Evolutionary conservation across 37 sponge, comb jelly and placozoan species (phyloP), one percentile per base, ranked within the genome.

Genomic region (Ianthella basta): DNA sequence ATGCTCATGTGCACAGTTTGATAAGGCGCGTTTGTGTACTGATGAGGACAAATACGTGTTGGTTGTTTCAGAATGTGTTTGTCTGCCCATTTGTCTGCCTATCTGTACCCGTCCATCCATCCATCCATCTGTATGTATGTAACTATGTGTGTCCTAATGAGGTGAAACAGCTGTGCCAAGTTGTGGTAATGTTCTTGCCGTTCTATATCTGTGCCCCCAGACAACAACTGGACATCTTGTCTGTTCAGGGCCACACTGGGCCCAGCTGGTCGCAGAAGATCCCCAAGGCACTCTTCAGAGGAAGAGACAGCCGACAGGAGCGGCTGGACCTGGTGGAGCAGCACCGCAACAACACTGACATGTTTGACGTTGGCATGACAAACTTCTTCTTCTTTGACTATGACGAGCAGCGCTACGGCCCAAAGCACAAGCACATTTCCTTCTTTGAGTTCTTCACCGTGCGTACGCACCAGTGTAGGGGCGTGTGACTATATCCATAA

Each of bases 291-390:
- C 92, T 99, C 72, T 99, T 97, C 87, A 89, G 99, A 41, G 99
- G 99, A 4, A 77, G 99, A 37, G 99, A 99, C 88, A 95, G 96
- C 79, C 85, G 94, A 61, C 89, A 96, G 80, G 97, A 90, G 81
- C 59, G 99, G 27, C 88, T 99, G 85, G 97, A 99, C 70, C 84
- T 99, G 23, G 93, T 93, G 23, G 64, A 67, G 37, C 81, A 87
- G 67, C 87, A 92, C 82, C 83, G 86, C 56, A 85, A 81, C 29
- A 77, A 91, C 56, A 91, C 95, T 8, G 97, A 98, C 66, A 61
- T 88, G 53, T 93, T 94, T 83, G 94, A 96, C 57, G 91, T 93
- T 0, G 94, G 84, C 0, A 78, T 96, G 15, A 94, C 95, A 15
- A 86, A 90, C 57, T 95, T 91, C 85, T 97, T 97, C 89, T 92